phyloP scores from a whole-genome alignment of 2,888 invertebrate genomes.

The Cordilura impudica region DNA sequence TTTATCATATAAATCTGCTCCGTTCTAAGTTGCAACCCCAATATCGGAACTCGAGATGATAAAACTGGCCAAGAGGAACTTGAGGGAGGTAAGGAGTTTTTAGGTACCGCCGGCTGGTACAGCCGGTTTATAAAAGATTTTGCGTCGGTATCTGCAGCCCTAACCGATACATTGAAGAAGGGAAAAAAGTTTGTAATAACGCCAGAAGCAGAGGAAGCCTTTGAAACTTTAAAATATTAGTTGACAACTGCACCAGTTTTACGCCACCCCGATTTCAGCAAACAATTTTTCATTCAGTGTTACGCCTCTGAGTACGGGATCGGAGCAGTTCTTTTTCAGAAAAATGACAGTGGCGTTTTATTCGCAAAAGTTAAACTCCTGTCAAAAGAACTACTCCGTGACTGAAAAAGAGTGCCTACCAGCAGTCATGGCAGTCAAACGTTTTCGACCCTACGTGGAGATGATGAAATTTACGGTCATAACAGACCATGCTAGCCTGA shows the following conservation, averaged over 20 bases:
- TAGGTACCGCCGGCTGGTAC: conserved; percentile 44
- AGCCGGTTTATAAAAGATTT: conserved; percentile 6
- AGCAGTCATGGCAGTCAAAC: conserved; percentile 20
- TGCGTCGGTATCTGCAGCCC: conserved; percentile 4
- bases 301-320: conserved; percentile 25
- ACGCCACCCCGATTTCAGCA: background rate
- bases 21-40: too few relatives aligned
- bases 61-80: too few relatives aligned
- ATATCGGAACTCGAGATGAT: too few relatives aligned
- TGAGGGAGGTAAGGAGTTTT: conserved; percentile 36
- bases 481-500: conserved; percentile 24
- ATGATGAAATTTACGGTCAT: conserved; percentile 33
- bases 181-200: background rate
- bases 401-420: conserved; percentile 30
- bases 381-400: background rate
- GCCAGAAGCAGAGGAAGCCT: background rate
- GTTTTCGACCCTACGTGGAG: conserved; percentile 54
- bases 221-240: background rate
- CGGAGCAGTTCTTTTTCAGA: conserved; percentile 34
- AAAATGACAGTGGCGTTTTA: conserved; percentile 29
- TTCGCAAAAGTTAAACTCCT: conserved; percentile 16
- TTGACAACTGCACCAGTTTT: background rate
- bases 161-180: background rate
- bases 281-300: conserved; percentile 1
- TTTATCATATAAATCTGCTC: too few relatives aligned